Evolutionary conservation across 53 echinoderm and acorn worm species (phyloP), one percentile per base, ranked within the genome.

Genomic region (Zoroaster sp.): DNA sequence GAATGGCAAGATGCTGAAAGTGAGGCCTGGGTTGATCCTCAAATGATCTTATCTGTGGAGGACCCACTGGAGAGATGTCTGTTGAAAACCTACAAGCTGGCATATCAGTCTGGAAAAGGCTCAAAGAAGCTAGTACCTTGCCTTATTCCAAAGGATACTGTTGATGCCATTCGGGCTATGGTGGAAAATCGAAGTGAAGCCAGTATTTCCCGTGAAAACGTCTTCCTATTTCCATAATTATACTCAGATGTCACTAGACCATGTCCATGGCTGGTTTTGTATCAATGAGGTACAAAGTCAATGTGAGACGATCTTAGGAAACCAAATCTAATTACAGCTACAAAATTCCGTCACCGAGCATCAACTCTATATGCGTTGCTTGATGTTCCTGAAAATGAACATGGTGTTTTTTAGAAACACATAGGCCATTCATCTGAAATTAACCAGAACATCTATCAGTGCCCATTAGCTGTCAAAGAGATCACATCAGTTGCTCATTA

Each of bases 1-100:
- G 77, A 77, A 20, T 77, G 77, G 77, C 44, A 10, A 77, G 77
- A 77, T 42, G 49, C 77, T 18, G 77, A 77, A 45, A 20, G 31
- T 20, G 14, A 77, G 12, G 14, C 44, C 17, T 77, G 80, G 80
- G 53, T 79, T 51, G 80, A 79, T 49, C 49, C 49, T 49, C 49
- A 49, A 49, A 40, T 30, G 21, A 14, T 73, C 21, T 20, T 40
- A 73, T 40, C 33, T 35, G 21, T 73, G 7, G 7, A 30, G 21
- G 74, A 73, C 36, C 74, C 74, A 5, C 38, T 73, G 32, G 74
- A 73, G 74, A 30, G 23, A 41, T 35, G 21, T 73, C 74, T 73
- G 74, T 20, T 73, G 39, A 73, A 35, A 38, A 73, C 74, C 21
- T 41, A 33, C 20, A 30, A 35, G 36, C 74, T 73, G 7, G 74